Percentiles rank a stretch among this genome's conserved stretches.
These are phyloP conservation scores for Hypena proboscidalis DNA, from an alignment of 2,888 invertebrate genomes.

Conservation along the genomic window DNA sequence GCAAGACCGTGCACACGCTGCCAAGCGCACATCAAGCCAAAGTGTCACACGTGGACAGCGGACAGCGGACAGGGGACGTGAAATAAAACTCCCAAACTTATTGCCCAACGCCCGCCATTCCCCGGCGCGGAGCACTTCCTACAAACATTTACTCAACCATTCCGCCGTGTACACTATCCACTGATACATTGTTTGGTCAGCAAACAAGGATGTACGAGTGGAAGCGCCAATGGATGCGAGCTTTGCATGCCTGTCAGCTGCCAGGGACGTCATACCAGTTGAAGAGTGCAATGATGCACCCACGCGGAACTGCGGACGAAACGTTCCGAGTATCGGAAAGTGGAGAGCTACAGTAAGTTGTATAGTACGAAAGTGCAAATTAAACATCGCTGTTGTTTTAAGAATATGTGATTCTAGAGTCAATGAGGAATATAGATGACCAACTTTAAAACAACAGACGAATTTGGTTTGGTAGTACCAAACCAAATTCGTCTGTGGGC, in stretches of 20 bases:
- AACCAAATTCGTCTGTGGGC: too few relatives aligned
- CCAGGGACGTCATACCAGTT: slow-evolving; percentile 18
- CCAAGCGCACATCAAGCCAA: slow-evolving; percentile 44
- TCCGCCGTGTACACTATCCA: slow-evolving; percentile 14
- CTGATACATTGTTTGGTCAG: slow-evolving; percentile 5
- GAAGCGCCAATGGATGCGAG: slow-evolving; percentile 24
- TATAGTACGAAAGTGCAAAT: too few relatives aligned
- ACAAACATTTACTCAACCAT: slow-evolving; percentile 17
- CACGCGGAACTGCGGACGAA: slow-evolving; percentile 56
- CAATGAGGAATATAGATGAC: too few relatives aligned
- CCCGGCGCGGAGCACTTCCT: slow-evolving; percentile 34
- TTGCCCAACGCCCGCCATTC: slow-evolving; percentile 53
- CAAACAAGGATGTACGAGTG: background rate
- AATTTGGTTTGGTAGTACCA: too few relatives aligned
- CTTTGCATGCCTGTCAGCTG: slow-evolving; percentile 9
- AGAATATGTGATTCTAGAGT: too few relatives aligned
- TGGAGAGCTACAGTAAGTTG: too few relatives aligned
- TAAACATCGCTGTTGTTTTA: slow-evolving; percentile 8
- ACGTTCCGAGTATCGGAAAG: too few relatives aligned
- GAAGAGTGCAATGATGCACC: slow-evolving; percentile 58
- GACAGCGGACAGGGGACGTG: too few relatives aligned
- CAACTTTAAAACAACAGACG: slow-evolving; percentile 5
- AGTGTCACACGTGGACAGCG: slow-evolving; percentile 54
- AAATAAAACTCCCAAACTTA: slow-evolving; percentile 66
- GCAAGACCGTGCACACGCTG: slow-evolving; percentile 34